Evolutionary conservation across 2,888 invertebrate species (phyloP).

Genomic region (Harpagoxenus sublaevis): DNA sequence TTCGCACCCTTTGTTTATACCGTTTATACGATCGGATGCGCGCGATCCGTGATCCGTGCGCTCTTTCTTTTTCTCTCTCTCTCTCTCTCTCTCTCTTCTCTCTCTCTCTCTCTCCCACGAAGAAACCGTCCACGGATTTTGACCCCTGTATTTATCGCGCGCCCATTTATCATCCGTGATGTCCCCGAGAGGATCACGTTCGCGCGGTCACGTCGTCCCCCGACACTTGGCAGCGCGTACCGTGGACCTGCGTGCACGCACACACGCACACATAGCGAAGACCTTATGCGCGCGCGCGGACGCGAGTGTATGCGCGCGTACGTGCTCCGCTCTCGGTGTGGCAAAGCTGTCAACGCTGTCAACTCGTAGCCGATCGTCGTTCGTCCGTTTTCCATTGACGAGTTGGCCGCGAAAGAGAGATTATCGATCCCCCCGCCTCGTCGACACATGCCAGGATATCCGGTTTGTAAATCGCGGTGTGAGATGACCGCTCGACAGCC

Average conservation of each 20-base stretch:
- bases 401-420: conserved; percentile 11
- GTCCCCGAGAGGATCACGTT: background rate
- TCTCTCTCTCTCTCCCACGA: background rate
- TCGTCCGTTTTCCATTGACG: conserved; percentile 1
- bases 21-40: conserved; percentile 6
- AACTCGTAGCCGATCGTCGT: conserved; percentile 42
- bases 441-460: conserved; percentile 16
- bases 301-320: background rate
- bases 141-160: background rate
- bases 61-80: background rate
- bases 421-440: conserved; percentile 14
- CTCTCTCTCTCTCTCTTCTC: background rate
- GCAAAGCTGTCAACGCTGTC: conserved; percentile 44
- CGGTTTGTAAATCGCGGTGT: conserved; percentile 36
- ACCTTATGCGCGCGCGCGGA: no score
- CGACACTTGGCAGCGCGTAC: conserved; percentile 9
- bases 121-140: background rate
- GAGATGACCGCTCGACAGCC: background rate
- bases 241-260: background rate
- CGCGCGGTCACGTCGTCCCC: background rate
- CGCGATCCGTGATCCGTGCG: background rate
- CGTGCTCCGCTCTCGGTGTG: conserved; percentile 19
- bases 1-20: conserved; percentile 28
- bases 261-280: background rate
- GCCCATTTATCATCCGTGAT: background rate